Percentiles rank a stretch among this genome's conserved stretches.
phyloP scores from a whole-genome alignment of 2,888 invertebrate species.

The Caenorhabditis auriculariae region DNA sequence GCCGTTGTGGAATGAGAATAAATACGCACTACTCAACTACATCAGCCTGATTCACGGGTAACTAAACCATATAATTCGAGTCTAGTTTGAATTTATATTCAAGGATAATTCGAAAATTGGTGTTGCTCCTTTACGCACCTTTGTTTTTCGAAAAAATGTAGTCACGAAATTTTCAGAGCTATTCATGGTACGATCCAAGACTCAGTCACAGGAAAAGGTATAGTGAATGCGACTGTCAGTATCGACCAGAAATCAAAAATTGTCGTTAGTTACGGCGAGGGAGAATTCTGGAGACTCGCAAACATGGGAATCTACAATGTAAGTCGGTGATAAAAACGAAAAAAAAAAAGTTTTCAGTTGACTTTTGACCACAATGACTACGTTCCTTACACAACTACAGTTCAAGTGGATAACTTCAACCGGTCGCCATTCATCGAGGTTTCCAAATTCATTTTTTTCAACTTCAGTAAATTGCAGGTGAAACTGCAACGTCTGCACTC shows the following conservation, averaged over 20 bases:
- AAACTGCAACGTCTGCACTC: too few relatives aligned
- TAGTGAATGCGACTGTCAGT: slow-evolving; percentile 77
- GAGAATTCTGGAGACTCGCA: slow-evolving; percentile 91
- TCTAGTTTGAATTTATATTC: background rate
- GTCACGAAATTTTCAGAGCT: slow-evolving; percentile 42
- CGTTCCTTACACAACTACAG: slow-evolving; percentile 27
- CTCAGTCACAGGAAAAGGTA: slow-evolving; percentile 70
- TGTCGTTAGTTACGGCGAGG: slow-evolving; percentile 77
- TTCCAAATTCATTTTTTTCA: too few relatives aligned
- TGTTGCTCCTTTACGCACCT: background rate
- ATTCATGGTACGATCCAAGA: slow-evolving; percentile 78
- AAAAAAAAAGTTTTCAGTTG: slow-evolving; percentile 23
- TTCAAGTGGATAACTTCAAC: slow-evolving; percentile 27
- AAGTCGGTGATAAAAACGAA: background rate
- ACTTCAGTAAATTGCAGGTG: too few relatives aligned
- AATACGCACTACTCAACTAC: slow-evolving; percentile 78
- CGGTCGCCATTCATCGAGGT: slow-evolving; percentile 22
- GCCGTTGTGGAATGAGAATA: slow-evolving; percentile 84
- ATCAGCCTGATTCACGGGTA: slow-evolving; percentile 77
- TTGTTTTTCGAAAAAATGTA: background rate
- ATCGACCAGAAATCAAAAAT: slow-evolving; percentile 80
- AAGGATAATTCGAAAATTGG: background rate
- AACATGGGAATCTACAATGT: slow-evolving; percentile 79
- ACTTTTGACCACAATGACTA: slow-evolving; percentile 53
- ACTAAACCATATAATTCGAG: background rate